These are phyloP conservation scores for Habropoda laboriosa DNA, from an alignment of 1,140 invertebrate species.

Conservation along the genomic window DNA sequence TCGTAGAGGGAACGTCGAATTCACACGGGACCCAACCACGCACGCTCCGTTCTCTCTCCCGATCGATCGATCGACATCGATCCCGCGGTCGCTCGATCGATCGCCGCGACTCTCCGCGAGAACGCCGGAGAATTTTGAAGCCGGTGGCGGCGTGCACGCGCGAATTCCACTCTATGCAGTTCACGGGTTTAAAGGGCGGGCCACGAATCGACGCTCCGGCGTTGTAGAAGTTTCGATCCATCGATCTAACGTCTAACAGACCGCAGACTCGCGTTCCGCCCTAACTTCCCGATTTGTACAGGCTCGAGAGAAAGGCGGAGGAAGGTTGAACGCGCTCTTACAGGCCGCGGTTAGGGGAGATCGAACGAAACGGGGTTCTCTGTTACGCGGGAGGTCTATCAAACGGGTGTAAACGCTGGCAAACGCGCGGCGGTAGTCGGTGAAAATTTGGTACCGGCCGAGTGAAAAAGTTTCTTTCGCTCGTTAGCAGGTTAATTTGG, in stretches of 20 bases:
- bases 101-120: background rate
- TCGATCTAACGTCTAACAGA: background rate
- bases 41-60: background rate
- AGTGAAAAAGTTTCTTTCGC: background rate
- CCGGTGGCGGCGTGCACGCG: background rate
- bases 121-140: background rate
- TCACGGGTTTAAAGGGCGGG: background rate
- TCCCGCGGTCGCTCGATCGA: constrained; percentile 6
- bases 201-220: background rate
- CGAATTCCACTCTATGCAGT: too few relatives aligned
- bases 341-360: too few relatives aligned
- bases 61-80: constrained; percentile 16
- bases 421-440: background rate
- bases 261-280: background rate
- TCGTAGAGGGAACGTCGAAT: constrained; percentile 9
- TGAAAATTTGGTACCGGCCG: constrained; percentile 4
- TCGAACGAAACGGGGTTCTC: too few relatives aligned
- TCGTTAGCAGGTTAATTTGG: background rate
- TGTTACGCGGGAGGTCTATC: too few relatives aligned
- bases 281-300: too few relatives aligned
- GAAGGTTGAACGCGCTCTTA: too few relatives aligned
- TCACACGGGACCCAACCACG: background rate
- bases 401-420: background rate
- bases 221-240: background rate
- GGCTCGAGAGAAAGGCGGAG: too few relatives aligned